phyloP scores from a whole-genome alignment of 2,888 invertebrate species.

The Macrostomum cliftonense region DNA sequence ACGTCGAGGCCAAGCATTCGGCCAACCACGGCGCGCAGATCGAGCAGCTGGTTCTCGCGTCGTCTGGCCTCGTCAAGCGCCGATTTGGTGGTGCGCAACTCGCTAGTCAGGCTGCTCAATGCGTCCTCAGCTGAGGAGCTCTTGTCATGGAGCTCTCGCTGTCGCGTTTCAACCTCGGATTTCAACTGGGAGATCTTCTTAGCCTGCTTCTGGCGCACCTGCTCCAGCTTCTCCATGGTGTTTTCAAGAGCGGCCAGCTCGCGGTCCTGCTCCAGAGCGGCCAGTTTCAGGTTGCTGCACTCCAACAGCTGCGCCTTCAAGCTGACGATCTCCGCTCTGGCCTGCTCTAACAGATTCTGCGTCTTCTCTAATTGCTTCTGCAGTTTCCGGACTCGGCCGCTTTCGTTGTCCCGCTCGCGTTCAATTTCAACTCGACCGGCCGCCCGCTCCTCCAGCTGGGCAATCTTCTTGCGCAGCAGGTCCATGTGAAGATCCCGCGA shows the following conservation, averaged over 20 bases:
- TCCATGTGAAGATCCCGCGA: slow-evolving; percentile 76
- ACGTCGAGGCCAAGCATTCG: slow-evolving; percentile 38
- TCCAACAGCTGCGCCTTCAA: slow-evolving; percentile 48
- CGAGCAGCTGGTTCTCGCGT: slow-evolving; percentile 34
- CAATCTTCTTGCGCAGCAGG: slow-evolving; percentile 63
- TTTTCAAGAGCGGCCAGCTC: slow-evolving; percentile 25
- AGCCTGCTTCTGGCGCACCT: slow-evolving; percentile 30
- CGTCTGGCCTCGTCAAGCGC: slow-evolving; percentile 25
- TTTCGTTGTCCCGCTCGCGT: slow-evolving; percentile 11
- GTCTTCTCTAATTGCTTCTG: slow-evolving; percentile 64
- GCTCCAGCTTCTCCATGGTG: slow-evolving; percentile 31
- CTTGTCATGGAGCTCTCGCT: slow-evolving; percentile 20
- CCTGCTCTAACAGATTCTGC: slow-evolving; percentile 57
- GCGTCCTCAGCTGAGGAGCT: slow-evolving; percentile 27
- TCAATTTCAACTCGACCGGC: slow-evolving; percentile 10
- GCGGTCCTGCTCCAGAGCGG: slow-evolving; percentile 23
- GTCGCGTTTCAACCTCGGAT: slow-evolving; percentile 18
- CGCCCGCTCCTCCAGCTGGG: slow-evolving; percentile 57
- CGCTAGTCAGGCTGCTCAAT: slow-evolving; percentile 33
- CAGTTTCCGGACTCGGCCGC: slow-evolving; percentile 43
- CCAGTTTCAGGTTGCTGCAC: slow-evolving; percentile 26
- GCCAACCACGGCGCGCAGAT: slow-evolving; percentile 34
- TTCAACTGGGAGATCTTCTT: slow-evolving; percentile 28
- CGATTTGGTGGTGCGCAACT: slow-evolving; percentile 32
- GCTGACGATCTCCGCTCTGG: slow-evolving; percentile 60